Conservation (phyloP, 1,140 invertebrate species). For the Zaprionus nigranus region DNA sequence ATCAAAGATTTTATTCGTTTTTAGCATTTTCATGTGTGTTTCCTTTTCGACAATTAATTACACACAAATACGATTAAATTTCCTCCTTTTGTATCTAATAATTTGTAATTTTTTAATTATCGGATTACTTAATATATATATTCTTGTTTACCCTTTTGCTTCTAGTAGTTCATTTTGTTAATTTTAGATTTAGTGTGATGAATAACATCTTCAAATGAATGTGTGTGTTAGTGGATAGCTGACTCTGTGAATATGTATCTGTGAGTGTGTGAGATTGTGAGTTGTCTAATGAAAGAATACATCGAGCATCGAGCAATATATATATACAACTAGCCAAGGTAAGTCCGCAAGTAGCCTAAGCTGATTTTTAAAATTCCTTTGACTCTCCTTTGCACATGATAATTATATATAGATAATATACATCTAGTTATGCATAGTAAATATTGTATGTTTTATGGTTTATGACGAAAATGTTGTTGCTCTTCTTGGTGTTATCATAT, state of each 20-base stretch:
- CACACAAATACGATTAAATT: constrained; percentile 56
- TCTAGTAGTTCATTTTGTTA: constrained; percentile 26
- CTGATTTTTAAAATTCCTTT: constrained; percentile 27
- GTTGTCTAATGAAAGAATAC: background rate
- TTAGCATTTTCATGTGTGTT: constrained; percentile 44
- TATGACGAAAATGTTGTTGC: constrained; percentile 38
- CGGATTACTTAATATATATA: constrained; percentile 43
- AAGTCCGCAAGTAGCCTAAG: constrained; percentile 16
- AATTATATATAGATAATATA: constrained; percentile 25
- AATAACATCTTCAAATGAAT: constrained; percentile 20
- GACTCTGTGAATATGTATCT: background rate
- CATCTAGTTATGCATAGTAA: constrained; percentile 30
- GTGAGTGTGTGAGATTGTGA: background rate
- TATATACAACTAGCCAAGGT: constrained; percentile 5
- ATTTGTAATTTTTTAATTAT: constrained; percentile 52
- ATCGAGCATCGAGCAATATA: constrained; percentile 1
- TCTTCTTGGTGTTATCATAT: constrained; percentile 29
- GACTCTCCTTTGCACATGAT: constrained; percentile 20
- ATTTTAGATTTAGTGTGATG: constrained; percentile 11
- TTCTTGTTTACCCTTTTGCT: constrained; percentile 43
- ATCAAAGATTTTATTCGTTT: constrained; percentile 63
- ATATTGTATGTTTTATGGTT: constrained; percentile 10
- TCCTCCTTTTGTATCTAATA: constrained; percentile 49
- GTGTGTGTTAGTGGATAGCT: background rate
- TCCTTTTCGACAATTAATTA: constrained; percentile 54